Percentiles rank a stretch among this genome's conserved stretches.
Evolutionary conservation across 2,113 vertebrate species (phyloP).

Genomic region (Bettongia penicillata): DNA sequence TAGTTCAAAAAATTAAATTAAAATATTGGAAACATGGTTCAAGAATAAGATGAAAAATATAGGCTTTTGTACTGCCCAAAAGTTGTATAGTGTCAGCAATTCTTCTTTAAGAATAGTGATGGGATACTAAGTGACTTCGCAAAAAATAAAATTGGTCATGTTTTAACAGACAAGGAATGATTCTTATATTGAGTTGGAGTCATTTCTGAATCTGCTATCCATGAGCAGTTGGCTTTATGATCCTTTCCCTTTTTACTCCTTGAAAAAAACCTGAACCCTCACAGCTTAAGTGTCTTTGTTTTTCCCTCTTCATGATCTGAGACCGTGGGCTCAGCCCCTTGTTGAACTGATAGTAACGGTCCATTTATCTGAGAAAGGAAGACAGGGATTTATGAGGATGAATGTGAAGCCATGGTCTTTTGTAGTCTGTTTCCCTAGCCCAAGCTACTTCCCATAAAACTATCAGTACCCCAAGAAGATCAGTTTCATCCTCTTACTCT

Average conservation of each 20-base stretch:
- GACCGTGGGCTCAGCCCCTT: neutral
- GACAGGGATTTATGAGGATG: neutral
- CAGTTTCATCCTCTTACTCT: neutral
- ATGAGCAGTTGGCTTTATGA: neutral
- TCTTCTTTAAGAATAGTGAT: neutral
- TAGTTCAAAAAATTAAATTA: neutral
- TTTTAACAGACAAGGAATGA: neutral
- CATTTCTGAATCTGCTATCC: neutral
- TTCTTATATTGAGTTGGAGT: neutral
- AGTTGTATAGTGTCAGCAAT: neutral
- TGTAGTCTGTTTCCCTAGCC: neutral
- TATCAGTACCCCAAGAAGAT: constrained; percentile 48
- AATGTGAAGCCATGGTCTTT: neutral
- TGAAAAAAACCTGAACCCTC: neutral
- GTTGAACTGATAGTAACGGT: neutral
- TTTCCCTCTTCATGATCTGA: neutral
- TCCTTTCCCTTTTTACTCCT: neutral
- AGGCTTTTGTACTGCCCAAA: neutral
- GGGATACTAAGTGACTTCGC: neutral
- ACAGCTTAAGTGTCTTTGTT: neutral
- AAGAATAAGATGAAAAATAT: neutral
- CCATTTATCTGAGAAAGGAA: neutral
- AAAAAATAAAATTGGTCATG: neutral
- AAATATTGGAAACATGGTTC: neutral
- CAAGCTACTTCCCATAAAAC: neutral